phyloP scores from a whole-genome alignment of 1,140 invertebrate species.

The Drosophila subobscura region DNA sequence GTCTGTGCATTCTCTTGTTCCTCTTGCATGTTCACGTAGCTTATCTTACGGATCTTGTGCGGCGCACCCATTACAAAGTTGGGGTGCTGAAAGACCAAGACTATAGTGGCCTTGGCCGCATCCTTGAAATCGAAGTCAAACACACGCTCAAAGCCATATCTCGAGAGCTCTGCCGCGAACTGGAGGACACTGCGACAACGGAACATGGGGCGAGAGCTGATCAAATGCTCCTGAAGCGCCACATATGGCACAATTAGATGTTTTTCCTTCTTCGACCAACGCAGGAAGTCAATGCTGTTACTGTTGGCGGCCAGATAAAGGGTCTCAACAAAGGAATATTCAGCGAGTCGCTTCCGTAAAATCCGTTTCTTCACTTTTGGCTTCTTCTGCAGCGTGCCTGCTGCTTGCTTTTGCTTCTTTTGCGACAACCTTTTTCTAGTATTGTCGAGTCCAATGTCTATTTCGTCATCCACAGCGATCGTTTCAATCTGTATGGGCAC shows the following conservation, averaged over 20 bases:
- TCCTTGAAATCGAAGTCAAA: not conserved
- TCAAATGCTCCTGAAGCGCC: constrained; percentile 48
- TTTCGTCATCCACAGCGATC: too few species aligned
- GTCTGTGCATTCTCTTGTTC: not conserved
- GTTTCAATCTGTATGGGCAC: too few species aligned
- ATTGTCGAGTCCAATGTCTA: too few species aligned
- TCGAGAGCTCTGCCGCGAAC: constrained; percentile 13
- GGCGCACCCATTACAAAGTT: constrained; percentile 16
- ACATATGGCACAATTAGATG: constrained; percentile 42
- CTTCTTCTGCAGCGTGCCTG: not conserved
- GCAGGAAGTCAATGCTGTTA: not conserved
- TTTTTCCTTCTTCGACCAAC: constrained; percentile 30
- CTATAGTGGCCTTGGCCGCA: not conserved
- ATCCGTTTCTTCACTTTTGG: not conserved
- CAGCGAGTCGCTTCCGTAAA: not conserved
- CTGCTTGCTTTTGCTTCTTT: too few species aligned
- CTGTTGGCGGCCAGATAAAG: constrained; percentile 35
- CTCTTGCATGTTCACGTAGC: too few species aligned
- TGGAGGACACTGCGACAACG: constrained; percentile 20
- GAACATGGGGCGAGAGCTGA: constrained; percentile 28
- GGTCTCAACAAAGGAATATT: constrained; percentile 34
- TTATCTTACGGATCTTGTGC: not conserved
- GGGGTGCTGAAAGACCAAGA: constrained; percentile 23
- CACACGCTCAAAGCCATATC: constrained; percentile 30
- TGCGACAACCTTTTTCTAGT: too few species aligned